These are phyloP conservation scores for Orthosia cruda DNA, from an alignment of 2,888 invertebrate species.

Conservation along the genomic window DNA sequence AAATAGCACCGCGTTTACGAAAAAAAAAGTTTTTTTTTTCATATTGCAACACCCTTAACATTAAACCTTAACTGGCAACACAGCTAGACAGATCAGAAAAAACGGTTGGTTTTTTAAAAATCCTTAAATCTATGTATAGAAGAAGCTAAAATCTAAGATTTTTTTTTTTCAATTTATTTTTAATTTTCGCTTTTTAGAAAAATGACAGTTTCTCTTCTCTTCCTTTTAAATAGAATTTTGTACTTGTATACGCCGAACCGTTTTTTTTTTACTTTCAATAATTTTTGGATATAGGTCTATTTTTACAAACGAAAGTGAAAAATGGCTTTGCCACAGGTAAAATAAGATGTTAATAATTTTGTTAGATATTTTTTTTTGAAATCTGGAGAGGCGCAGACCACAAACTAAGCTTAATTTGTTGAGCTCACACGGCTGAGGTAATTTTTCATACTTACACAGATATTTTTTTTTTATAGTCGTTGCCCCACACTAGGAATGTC, in stretches of 20 bases:
- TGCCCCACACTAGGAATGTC: no score
- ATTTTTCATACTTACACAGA: no score
- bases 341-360: conserved; percentile 5
- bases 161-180: conserved; percentile 63
- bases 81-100: conserved; percentile 63
- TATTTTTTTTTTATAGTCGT: no score
- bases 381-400: not conserved
- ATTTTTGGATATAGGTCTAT: conserved; percentile 49
- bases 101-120: conserved; percentile 53
- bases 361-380: not conserved
- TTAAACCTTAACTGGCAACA: conserved; percentile 64
- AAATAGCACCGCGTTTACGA: conserved; percentile 71
- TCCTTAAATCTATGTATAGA: conserved; percentile 66
- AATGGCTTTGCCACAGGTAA: conserved; percentile 38
- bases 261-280: conserved; percentile 62
- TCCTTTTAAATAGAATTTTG: conserved; percentile 84
- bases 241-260: conserved; percentile 87
- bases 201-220: conserved; percentile 69
- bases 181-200: conserved; percentile 69
- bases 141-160: conserved; percentile 59
- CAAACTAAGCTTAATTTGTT: no score
- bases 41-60: conserved; percentile 77
- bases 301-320: conserved; percentile 14
- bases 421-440: no score
- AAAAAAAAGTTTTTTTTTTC: conserved; percentile 65